A percentile compares a stretch with the other conserved stretches of the same genome.
phyloP scores from a whole-genome alignment of 1,140 invertebrate genomes.

The Ceratoteleas bidentatus region DNA sequence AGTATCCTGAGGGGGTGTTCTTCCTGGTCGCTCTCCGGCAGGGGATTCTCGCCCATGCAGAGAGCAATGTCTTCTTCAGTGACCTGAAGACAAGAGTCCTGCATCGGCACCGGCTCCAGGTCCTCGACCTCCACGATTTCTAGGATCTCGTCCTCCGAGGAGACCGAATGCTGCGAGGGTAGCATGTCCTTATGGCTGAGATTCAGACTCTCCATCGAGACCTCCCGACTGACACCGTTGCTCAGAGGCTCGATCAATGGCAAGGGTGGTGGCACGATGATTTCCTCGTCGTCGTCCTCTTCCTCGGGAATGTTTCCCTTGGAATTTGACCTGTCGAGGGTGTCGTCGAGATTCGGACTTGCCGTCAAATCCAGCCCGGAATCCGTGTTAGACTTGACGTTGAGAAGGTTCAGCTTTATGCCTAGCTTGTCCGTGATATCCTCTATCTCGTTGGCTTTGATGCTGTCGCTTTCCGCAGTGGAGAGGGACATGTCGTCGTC shows the following conservation, averaged over 20 bases:
- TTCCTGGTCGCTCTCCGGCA: constrained; percentile 87
- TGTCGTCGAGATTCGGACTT: constrained; percentile 75
- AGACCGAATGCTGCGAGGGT: constrained; percentile 76
- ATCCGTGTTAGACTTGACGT: constrained; percentile 73
- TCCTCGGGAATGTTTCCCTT: constrained; percentile 76
- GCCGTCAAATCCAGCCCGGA: constrained; percentile 70
- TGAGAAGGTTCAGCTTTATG: constrained; percentile 76
- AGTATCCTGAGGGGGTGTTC: constrained; percentile 93
- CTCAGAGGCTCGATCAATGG: constrained; percentile 88
- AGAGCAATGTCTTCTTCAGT: constrained; percentile 95
- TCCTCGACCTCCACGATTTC: constrained; percentile 83
- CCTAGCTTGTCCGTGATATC: constrained; percentile 78
- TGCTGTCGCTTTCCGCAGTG: constrained; percentile 75
- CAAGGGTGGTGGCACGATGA: constrained; percentile 88
- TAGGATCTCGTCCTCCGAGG: constrained; percentile 86
- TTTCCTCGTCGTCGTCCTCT: constrained; percentile 87
- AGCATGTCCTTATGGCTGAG: constrained; percentile 79
- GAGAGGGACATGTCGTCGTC: constrained; percentile 76
- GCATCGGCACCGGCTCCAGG: constrained; percentile 81
- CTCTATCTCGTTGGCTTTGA: constrained; percentile 76
- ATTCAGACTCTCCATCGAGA: constrained; percentile 89
- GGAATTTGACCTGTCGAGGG: constrained; percentile 59
- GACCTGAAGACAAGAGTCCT: constrained; percentile 92
- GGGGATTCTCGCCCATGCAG: constrained; percentile 90
- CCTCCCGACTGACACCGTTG: constrained; percentile 85